phyloP scores from a whole-genome alignment of 2,888 invertebrate genomes.

The Zelleria hepariella region DNA sequence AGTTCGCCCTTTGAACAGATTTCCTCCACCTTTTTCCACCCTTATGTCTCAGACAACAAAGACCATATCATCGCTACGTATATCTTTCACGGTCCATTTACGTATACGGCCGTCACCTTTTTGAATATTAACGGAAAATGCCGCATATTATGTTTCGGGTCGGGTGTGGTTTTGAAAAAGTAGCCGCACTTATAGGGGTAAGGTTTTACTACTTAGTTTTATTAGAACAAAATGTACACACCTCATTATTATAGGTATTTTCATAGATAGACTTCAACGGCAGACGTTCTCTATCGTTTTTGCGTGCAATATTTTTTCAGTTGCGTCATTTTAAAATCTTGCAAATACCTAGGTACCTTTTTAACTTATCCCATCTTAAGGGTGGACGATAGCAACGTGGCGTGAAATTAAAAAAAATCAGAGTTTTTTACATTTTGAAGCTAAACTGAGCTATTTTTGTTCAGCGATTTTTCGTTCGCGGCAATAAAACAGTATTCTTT shows the following conservation, averaged over 20 bases:
- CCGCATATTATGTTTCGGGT: background rate
- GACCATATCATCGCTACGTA: conserved; percentile 14
- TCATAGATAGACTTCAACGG: no score
- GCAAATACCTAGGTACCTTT: no score
- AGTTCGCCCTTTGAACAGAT: conserved; percentile 25
- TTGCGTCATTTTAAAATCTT: background rate
- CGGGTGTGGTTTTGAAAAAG: background rate
- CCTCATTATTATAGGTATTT: no score
- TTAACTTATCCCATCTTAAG: no score
- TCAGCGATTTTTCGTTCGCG: no score
- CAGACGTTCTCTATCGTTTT: no score
- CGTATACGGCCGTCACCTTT: conserved; percentile 26
- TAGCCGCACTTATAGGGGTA: background rate
- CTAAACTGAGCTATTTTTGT: no score
- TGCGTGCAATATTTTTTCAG: background rate
- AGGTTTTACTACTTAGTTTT: background rate
- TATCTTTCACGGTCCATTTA: conserved; percentile 17
- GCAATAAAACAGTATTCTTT: no score
- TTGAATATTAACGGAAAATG: conserved; percentile 26
- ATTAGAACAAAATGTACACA: background rate
- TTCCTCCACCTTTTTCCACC: conserved; percentile 12
- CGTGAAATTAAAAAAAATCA: no score
- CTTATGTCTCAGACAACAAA: conserved; percentile 18
- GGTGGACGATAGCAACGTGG: no score
- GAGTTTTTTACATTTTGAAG: no score